Base-by-base conservation (phyloP, 30 jellyfish, hydroid and myxozoan species). In the Aurelia aurita region DNA sequence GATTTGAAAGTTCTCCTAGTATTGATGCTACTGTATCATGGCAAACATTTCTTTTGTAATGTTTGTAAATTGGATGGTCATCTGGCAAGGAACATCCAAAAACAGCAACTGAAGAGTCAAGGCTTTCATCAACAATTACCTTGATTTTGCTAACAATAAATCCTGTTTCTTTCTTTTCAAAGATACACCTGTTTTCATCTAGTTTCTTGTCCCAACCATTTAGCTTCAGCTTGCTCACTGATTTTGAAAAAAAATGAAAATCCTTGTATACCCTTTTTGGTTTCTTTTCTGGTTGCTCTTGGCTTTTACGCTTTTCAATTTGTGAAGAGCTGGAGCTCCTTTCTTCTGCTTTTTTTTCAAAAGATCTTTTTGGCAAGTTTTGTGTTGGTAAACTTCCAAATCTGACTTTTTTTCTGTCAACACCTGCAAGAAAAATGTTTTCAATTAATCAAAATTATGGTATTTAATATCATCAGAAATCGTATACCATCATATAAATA, bases 181-280 rank as follows among this genome's bases (percentile, higher is more conserved):
- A 77, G 28, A 58, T 62, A 59, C 57, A 77, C 20, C 89, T 77
- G 68, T 21, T 77, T 55, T 77, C 89, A 60, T 77, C 34, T 60
- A 58, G 79, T 31, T 77, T 77, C 31, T 80, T 61, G 89, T 77
- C 87, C 87, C 89, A 77, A 61, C 79, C 89, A 77, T 77, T 77
- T 77, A 77, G 77, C 89, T 77, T 77, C 28, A 77, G 89, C 89
- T 77, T 77, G 79, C 79, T 62, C 79, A 62, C 89, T 77, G 79
- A 77, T 77, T 62, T 62, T 27, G 80, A 77, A 58, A 77, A 73
- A 55, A 77, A 59, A 62, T 58, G 67, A 62, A 58, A 77, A 60
- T 32, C 77, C 89, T 77, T 77, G 89, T 62, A 77, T 59, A 39
- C 89, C 46, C 89, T 61, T 62, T 77, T 77, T 73, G 86, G 73